These are phyloP conservation scores for Chaetophractus vellerosus DNA, from an alignment of 2,797 vertebrate genomes.

Conservation along the genomic window DNA sequence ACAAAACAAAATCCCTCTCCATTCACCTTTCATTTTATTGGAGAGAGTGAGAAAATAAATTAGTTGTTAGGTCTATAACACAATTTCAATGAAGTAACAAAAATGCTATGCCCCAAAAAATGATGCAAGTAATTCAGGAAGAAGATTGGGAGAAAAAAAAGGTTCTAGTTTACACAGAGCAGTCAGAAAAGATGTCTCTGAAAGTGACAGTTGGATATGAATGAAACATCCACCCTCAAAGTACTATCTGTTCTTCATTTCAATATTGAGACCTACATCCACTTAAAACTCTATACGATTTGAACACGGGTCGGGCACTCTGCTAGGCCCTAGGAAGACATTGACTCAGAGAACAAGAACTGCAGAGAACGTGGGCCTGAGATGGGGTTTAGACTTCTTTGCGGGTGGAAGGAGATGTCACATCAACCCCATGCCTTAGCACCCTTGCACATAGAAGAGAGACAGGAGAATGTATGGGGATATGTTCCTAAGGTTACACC, in stretches of 20 bases:
- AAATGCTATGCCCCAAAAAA: background rate
- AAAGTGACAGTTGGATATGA: background rate
- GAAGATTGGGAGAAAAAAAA: background rate
- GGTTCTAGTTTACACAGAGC: background rate
- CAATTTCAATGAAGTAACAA: background rate
- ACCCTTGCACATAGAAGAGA: background rate
- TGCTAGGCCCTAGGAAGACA: background rate
- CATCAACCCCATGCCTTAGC: no score
- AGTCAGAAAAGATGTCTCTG: background rate
- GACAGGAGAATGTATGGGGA: background rate
- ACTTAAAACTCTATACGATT: background rate
- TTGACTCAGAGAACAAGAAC: background rate
- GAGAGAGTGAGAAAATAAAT: background rate
- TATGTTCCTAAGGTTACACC: background rate
- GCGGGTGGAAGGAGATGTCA: fast-evolving
- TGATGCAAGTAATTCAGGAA: background rate
- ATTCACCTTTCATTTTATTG: background rate
- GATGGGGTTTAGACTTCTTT: fast-evolving
- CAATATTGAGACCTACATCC: background rate
- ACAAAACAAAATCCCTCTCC: background rate
- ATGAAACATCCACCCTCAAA: background rate
- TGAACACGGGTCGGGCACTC: background rate
- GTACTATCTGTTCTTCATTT: background rate
- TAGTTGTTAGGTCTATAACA: background rate
- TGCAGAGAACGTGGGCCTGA: background rate